These are phyloP conservation scores for Characodon lateralis DNA, from an alignment of 2,797 vertebrate genomes.

Conservation along the genomic window DNA sequence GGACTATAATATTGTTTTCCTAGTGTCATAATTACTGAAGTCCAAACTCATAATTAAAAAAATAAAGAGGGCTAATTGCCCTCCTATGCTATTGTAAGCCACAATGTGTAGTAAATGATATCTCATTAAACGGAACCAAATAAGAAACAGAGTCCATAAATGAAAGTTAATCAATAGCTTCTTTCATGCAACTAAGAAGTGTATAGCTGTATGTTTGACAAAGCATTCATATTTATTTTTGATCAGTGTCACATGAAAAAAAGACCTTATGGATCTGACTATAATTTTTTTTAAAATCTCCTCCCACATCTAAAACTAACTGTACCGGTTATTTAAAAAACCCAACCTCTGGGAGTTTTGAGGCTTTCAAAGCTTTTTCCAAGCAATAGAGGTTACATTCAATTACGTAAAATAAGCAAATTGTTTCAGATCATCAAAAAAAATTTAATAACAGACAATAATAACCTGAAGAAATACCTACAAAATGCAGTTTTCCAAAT, in stretches of 20 bases:
- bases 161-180: not conserved
- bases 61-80: not conserved
- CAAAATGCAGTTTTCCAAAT: not conserved
- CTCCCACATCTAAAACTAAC: not conserved
- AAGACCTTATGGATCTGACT: not conserved
- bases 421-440: not conserved
- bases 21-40: not conserved
- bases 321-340: not conserved
- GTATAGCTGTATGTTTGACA: not conserved
- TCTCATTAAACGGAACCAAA: constrained; percentile 1
- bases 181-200: not conserved
- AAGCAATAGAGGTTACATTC: too few relatives aligned
- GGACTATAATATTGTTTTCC: constrained; percentile 1
- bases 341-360: not conserved
- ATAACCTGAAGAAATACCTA: not conserved
- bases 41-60: constrained; percentile 1
- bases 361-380: not conserved
- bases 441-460: not conserved
- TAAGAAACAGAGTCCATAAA: not conserved
- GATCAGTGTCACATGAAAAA: not conserved
- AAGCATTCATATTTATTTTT: not conserved
- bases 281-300: too few relatives aligned
- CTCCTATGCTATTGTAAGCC: not conserved
- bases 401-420: not conserved
- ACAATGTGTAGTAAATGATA: not conserved